These are phyloP conservation scores for Pan paniscus DNA, from an alignment of 2,113 vertebrate genomes.

Conservation along the genomic window DNA sequence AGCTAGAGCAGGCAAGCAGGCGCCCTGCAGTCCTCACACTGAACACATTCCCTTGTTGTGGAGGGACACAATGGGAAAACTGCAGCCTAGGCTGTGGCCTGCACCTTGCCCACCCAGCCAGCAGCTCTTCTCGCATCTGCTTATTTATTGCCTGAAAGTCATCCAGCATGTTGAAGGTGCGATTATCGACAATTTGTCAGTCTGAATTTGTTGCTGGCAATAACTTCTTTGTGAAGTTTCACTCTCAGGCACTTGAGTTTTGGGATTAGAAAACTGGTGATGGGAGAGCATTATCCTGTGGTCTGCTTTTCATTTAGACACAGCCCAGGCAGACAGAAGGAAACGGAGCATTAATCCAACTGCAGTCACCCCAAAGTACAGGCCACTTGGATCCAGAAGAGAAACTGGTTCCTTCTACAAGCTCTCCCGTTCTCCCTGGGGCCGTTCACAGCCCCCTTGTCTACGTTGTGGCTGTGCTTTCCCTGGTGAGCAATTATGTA, in stretches of 20 bases:
- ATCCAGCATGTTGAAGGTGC: slow-evolving; percentile 59
- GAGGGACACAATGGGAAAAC: background rate
- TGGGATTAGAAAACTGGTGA: slow-evolving; percentile 75
- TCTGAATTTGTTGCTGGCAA: slow-evolving; percentile 83
- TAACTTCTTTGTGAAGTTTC: slow-evolving; percentile 81
- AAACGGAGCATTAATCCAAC: slow-evolving; percentile 51
- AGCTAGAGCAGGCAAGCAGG: background rate
- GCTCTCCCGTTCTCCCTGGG: background rate
- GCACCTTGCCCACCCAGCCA: background rate
- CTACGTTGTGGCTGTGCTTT: background rate
- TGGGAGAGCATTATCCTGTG: slow-evolving; percentile 70
- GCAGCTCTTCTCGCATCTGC: background rate
- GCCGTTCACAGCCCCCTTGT: too few relatives aligned
- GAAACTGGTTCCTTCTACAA: background rate
- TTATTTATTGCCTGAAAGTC: slow-evolving; percentile 76
- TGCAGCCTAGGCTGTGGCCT: background rate
- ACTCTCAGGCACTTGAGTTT: slow-evolving; percentile 81
- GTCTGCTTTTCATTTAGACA: slow-evolving; percentile 66
- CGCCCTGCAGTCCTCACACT: background rate
- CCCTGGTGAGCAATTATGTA: background rate
- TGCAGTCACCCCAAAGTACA: slow-evolving; percentile 45
- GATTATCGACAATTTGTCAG: slow-evolving; percentile 86
- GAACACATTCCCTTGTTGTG: accelerated
- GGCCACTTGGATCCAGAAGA: background rate
- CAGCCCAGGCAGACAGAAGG: background rate